These are phyloP conservation scores for Phortica variegata DNA, from an alignment of 1,140 invertebrate genomes.

Conservation along the genomic window DNA sequence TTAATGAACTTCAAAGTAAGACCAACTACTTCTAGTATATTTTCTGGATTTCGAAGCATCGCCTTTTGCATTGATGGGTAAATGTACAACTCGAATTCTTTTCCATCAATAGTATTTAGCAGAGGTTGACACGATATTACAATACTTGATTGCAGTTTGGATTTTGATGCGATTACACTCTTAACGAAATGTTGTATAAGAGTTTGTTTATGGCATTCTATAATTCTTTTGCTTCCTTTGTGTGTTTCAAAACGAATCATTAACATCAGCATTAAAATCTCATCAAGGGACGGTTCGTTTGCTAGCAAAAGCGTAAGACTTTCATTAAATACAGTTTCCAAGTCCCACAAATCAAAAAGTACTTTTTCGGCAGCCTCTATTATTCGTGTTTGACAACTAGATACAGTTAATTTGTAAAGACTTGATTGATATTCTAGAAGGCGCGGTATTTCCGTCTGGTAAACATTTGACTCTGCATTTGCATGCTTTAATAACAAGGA, in stretches of 20 bases:
- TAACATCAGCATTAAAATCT: slow-evolving; percentile 34
- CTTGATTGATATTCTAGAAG: slow-evolving; percentile 39
- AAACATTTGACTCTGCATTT: slow-evolving; percentile 31
- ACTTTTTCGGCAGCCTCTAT: slow-evolving; percentile 38
- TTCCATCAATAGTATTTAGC: slow-evolving; percentile 65
- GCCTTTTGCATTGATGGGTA: slow-evolving; percentile 87
- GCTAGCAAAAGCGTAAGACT: slow-evolving; percentile 24
- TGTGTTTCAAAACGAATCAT: slow-evolving; percentile 28
- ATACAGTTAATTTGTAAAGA: slow-evolving; percentile 37
- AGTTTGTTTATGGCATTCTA: slow-evolving; percentile 58
- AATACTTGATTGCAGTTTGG: slow-evolving; percentile 69
- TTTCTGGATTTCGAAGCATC: slow-evolving; percentile 91
- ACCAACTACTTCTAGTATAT: slow-evolving; percentile 79
- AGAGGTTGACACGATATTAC: slow-evolving; percentile 68
- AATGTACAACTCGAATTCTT: slow-evolving; percentile 75
- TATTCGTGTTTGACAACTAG: slow-evolving; percentile 29
- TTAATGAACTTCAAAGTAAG: slow-evolving; percentile 70
- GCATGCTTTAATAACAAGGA: slow-evolving; percentile 32
- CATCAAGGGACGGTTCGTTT: slow-evolving; percentile 35
- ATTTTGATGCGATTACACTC: slow-evolving; percentile 77
- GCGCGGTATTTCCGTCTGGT: slow-evolving; percentile 39
- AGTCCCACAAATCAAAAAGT: slow-evolving; percentile 42
- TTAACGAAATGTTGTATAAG: slow-evolving; percentile 79
- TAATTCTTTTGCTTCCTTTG: slow-evolving; percentile 12
- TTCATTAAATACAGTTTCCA: slow-evolving; percentile 34